These are phyloP conservation scores for Capitulum mitella DNA, from an alignment of 2,888 invertebrate genomes.

Conservation along the genomic window DNA sequence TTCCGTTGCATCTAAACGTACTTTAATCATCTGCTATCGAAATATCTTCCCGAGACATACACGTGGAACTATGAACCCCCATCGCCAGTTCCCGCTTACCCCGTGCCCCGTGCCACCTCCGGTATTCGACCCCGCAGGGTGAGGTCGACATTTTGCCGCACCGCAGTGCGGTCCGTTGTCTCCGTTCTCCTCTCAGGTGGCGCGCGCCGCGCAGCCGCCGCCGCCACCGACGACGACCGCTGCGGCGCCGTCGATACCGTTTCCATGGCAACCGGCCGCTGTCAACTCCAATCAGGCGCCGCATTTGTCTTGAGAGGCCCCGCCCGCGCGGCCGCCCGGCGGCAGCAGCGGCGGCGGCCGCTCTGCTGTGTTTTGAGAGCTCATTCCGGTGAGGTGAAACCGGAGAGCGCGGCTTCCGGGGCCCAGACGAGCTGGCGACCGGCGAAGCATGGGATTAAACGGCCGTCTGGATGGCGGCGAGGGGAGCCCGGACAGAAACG, in stretches of 20 bases:
- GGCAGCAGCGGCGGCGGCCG: neutral
- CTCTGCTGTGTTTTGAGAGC: neutral
- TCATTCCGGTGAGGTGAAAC: neutral
- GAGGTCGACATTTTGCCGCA: too few species aligned
- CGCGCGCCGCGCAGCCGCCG: too few species aligned
- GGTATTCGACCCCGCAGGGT: too few species aligned
- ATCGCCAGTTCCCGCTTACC: too few species aligned
- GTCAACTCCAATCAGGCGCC: conserved; percentile 18
- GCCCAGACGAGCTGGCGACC: neutral
- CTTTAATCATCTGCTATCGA: too few species aligned
- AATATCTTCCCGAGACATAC: too few species aligned
- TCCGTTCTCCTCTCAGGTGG: too few species aligned
- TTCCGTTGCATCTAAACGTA: too few species aligned
- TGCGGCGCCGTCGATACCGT: neutral
- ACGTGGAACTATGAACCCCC: too few species aligned
- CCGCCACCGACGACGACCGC: neutral
- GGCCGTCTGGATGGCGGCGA: neutral
- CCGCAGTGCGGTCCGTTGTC: too few species aligned
- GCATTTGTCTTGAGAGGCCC: conserved; percentile 18
- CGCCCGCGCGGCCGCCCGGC: neutral
- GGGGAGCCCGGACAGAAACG: too few species aligned
- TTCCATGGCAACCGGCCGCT: conserved; percentile 11
- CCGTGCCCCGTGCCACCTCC: too few species aligned
- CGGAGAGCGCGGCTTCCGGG: neutral
- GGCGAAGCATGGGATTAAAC: neutral